These are phyloP conservation scores for Myrmophylax atrothorax DNA, from an alignment of 2,113 vertebrate genomes.

Conservation along the genomic window DNA sequence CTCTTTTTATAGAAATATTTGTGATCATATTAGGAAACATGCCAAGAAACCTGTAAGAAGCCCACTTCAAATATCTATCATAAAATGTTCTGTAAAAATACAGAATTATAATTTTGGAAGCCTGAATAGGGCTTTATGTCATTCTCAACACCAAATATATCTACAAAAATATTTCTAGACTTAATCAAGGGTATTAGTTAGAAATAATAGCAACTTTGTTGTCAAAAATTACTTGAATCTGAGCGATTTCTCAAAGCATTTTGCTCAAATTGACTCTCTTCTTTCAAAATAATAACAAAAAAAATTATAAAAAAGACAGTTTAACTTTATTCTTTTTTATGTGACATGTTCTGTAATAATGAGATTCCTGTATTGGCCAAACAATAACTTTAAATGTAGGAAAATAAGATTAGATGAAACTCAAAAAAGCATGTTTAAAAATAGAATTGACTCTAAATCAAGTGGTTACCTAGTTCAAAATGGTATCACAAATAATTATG, in stretches of 20 bases:
- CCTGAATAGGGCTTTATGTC: not conserved
- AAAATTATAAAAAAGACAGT: not conserved
- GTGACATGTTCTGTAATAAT: not conserved
- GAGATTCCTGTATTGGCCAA: not conserved
- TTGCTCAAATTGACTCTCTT: not conserved
- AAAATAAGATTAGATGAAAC: not conserved
- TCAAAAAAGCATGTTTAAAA: not conserved
- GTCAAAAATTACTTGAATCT: not conserved
- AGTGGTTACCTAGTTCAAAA: not conserved
- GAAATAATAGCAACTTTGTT: not conserved
- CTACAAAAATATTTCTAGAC: not conserved
- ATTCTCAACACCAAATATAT: not conserved
- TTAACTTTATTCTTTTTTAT: not conserved
- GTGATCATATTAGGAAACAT: not conserved
- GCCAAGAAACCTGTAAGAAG: not conserved
- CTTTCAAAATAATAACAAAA: not conserved
- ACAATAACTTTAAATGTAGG: not conserved
- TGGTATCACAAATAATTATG: not conserved
- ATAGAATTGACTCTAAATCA: not conserved
- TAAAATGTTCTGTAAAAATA: not conserved
- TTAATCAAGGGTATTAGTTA: not conserved
- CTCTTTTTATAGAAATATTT: not conserved
- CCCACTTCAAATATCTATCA: not conserved
- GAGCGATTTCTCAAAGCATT: not conserved
- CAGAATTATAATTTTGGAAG: not conserved